phyloP scores from a whole-genome alignment of 2,888 invertebrate genomes.

The Apoda limacodes region DNA sequence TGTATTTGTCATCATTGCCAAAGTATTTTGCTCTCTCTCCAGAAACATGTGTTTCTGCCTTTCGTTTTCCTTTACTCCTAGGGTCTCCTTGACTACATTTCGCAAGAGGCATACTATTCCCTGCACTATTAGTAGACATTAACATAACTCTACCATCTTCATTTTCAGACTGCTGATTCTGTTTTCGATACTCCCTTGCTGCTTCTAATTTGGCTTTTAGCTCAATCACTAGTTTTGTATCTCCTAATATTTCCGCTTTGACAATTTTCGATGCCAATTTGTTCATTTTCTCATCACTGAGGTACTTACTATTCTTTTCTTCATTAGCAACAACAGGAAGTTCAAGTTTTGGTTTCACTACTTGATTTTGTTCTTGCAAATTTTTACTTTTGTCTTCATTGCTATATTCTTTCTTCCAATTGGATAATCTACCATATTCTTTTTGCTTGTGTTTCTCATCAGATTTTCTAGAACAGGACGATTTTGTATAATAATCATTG shows the following conservation, averaged over 20 bases:
- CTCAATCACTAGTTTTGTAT: conserved; percentile 74
- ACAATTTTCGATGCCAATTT: conserved; percentile 89
- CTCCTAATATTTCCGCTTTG: conserved; percentile 94
- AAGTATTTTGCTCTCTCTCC: conserved; percentile 86
- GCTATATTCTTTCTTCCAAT: conserved; percentile 35
- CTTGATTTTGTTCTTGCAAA: not conserved
- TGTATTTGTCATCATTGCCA: conserved; percentile 90
- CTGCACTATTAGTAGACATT: conserved; percentile 75
- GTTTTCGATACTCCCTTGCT: conserved; percentile 70
- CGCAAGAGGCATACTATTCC: conserved; percentile 75
- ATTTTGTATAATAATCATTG: conserved; percentile 33
- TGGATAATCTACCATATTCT: conserved; percentile 21
- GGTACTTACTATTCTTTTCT: conserved; percentile 32
- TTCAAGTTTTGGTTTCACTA: conserved; percentile 1
- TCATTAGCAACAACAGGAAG: too few species aligned
- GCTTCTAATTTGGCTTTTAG: conserved; percentile 80
- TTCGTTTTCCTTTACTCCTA: conserved; percentile 61
- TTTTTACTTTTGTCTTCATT: not conserved
- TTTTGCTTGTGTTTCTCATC: conserved; percentile 10
- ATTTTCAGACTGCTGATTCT: conserved; percentile 41
- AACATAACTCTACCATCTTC: conserved; percentile 72
- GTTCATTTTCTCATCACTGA: conserved; percentile 89
- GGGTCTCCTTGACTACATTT: conserved; percentile 49
- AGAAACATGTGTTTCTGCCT: conserved; percentile 77
- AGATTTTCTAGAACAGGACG: conserved; percentile 3